Conservation (phyloP, 1,140 invertebrate genomes). For the Aphidius gifuensis region DNA sequence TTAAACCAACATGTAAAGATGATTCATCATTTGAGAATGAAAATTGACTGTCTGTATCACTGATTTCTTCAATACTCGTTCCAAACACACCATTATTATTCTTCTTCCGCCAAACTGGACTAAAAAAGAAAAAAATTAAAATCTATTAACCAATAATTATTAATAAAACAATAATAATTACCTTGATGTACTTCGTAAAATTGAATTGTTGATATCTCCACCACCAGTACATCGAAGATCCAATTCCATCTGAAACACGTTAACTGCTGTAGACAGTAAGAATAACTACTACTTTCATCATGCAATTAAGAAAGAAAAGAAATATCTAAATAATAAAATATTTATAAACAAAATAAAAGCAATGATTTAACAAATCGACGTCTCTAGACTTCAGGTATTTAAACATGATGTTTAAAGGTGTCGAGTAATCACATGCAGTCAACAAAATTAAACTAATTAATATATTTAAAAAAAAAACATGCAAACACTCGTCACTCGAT, state of each 20-base stretch:
- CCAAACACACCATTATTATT: constrained; percentile 51
- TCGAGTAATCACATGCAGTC: background rate
- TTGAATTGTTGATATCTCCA: constrained; percentile 42
- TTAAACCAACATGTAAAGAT: constrained; percentile 45
- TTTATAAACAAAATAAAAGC: background rate
- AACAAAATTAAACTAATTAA: background rate
- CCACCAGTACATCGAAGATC: constrained; percentile 47
- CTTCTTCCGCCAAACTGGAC: constrained; percentile 55
- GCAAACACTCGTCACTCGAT: constrained; percentile 8
- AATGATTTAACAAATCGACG: background rate
- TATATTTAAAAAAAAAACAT: background rate
- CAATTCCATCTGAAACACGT: constrained; percentile 50
- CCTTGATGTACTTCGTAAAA: constrained; percentile 44
- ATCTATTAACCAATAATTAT: constrained; percentile 30
- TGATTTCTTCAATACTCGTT: constrained; percentile 46
- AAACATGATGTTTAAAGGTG: background rate
- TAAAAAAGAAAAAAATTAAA: constrained; percentile 43
- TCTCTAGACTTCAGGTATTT: background rate
- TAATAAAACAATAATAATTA: constrained; percentile 33
- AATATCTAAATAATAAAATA: background rate
- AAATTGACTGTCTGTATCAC: constrained; percentile 50
- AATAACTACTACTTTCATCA: constrained; percentile 18
- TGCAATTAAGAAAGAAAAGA: constrained; percentile 3
- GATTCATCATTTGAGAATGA: constrained; percentile 52
- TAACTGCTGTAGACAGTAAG: constrained; percentile 49